Evolutionary conservation across 2,797 vertebrate species (phyloP), one percentile per base, ranked within the genome.

Genomic region (Uromys caudimaculatus): DNA sequence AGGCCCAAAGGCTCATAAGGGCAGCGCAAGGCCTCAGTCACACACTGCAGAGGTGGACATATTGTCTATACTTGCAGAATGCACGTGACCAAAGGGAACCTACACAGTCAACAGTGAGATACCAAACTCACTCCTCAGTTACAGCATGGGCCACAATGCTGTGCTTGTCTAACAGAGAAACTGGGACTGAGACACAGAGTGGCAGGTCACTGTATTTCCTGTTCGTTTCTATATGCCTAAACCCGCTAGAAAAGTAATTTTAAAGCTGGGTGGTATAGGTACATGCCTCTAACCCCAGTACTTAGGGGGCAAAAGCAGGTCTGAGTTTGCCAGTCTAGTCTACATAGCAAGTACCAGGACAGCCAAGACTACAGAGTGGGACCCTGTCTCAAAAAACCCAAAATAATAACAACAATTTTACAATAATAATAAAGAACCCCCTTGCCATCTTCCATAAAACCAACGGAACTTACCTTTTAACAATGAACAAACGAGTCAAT

Each of bases 1-100:
- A 3, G 0, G 17, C 0, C 3, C 14, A 16, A 21, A 56, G 60
- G 64, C 0, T 1, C 11, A 1, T 44, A 6, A 0, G 44, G 2
- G 23, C 5, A 38, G 38, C 17, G 23, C 35, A 23, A 1, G 17
- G 11, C 5, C 1, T 16, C 21, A 0, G 29, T 0, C 17, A 0
- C 13, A 38, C 2, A 4, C 35, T 0, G 2, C 4, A 21, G 21
- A 16, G 17, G 62, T 1, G 2, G 24, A 3, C 38, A 38, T 3
- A 73, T 11, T 11, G 6, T 5, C 29, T 27, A 44, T 10, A 23
- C 1, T 56, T 29, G 1, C 21, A 27, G 64, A 32, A 41, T 8
- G 10, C 2, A 24, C 9, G n/a, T 21, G n/a, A 21, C 9, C 1
- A 16, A 64, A 32, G 5, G 21, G 2, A 6, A 76, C 38, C 16